These are phyloP conservation scores for Scaptomyza cyrtandrae DNA, from an alignment of 2,888 invertebrate genomes.

Conservation along the genomic window DNA sequence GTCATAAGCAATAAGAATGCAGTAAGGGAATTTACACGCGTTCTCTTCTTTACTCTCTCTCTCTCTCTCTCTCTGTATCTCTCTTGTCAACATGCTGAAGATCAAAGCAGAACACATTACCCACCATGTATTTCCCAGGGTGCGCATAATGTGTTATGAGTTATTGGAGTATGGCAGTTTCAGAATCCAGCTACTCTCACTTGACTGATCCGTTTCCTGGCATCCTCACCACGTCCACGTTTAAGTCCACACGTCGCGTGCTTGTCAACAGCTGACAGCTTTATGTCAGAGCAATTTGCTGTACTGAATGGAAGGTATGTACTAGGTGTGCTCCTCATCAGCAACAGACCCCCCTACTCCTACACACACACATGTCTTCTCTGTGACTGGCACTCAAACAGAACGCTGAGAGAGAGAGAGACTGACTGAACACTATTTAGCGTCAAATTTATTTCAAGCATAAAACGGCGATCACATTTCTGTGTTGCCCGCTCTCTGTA, in stretches of 20 bases:
- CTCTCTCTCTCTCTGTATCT: conserved; percentile 40
- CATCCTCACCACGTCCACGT: conserved; percentile 27
- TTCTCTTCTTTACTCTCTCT: conserved; percentile 4
- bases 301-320: conserved; percentile 43
- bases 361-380: conserved; percentile 59
- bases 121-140: conserved; percentile 35
- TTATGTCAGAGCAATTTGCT: conserved; percentile 82
- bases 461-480: conserved; percentile 83
- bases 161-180: conserved; percentile 59
- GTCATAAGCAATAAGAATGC: conserved; percentile 69
- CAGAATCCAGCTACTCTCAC: conserved; percentile 19
- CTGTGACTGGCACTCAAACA: conserved; percentile 66
- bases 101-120: conserved; percentile 72
- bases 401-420: conserved; percentile 52
- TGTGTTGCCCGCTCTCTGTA: conserved; percentile 31
- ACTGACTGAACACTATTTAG: conserved; percentile 56
- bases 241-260: conserved; percentile 54
- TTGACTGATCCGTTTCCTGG: conserved; percentile 68
- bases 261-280: conserved; percentile 83
- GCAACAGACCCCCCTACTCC: conserved; percentile 25
- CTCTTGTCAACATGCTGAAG: conserved; percentile 72
- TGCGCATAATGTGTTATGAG: conserved; percentile 71
- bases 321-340: conserved; percentile 34
- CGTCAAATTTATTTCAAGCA: conserved; percentile 78
- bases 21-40: conserved; percentile 65